phyloP scores from a whole-genome alignment of 2,888 invertebrate species.

The Sarcophaga variegata region DNA sequence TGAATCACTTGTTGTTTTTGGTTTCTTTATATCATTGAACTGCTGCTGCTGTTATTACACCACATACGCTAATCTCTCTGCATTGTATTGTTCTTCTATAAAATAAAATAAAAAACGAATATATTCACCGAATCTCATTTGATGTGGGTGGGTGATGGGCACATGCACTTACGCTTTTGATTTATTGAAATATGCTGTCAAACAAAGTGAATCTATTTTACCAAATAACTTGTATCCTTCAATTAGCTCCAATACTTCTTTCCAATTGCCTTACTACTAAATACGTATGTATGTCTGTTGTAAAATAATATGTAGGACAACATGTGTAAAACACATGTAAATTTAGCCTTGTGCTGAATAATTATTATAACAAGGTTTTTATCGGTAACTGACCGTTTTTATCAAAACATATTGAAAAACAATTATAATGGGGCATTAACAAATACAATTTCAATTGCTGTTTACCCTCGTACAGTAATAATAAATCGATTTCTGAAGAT shows the following conservation, averaged over 20 bases:
- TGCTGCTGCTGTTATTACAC: neutral
- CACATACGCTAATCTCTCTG: neutral
- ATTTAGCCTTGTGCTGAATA: neutral
- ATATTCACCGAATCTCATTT: no score
- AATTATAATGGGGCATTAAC: neutral
- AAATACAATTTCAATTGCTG: neutral
- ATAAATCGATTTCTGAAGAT: no score
- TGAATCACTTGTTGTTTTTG: slow-evolving; percentile 22
- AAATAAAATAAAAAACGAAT: no score
- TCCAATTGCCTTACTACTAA: no score
- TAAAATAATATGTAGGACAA: neutral
- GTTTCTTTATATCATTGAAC: neutral
- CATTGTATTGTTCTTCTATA: no score
- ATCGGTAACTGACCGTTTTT: slow-evolving; percentile 13
- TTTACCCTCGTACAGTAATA: neutral
- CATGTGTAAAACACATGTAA: neutral
- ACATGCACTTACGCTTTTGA: no score
- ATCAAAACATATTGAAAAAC: slow-evolving; percentile 14
- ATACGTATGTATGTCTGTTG: no score
- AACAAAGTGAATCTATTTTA: no score
- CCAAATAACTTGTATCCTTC: no score
- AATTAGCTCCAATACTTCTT: no score
- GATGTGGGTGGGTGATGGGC: no score
- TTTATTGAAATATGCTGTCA: no score
- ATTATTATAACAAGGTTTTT: neutral